phyloP scores from a whole-genome alignment of 2,888 invertebrate species.

The Proisotoma minuta region DNA sequence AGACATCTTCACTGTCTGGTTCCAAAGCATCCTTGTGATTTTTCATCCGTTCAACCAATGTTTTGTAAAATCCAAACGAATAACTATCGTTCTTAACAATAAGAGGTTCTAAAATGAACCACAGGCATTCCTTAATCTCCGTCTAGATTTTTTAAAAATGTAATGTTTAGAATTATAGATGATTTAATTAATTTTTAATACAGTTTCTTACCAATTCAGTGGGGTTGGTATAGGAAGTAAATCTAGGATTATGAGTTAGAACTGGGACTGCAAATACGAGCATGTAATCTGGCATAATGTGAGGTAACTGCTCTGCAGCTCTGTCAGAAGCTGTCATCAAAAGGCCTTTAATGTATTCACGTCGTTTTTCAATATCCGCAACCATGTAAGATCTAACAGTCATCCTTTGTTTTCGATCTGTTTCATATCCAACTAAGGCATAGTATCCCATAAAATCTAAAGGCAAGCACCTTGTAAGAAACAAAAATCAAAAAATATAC shows the following conservation, averaged over 20 bases:
- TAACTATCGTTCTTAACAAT: conserved; percentile 90
- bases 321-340: conserved; percentile 66
- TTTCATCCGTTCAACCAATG: conserved; percentile 89
- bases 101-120: conserved; percentile 90
- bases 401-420: conserved; percentile 68
- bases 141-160: conserved; percentile 27
- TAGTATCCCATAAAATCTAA: conserved; percentile 96
- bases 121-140: conserved; percentile 67
- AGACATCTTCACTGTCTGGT: conserved; percentile 74
- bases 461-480: conserved; percentile 63
- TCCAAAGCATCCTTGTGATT: conserved; percentile 83
- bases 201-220: conserved; percentile 67
- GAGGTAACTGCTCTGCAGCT: conserved; percentile 70
- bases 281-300: conserved; percentile 94
- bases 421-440: conserved; percentile 81
- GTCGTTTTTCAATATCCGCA: conserved; percentile 76
- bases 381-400: conserved; percentile 74
- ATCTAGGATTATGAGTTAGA: conserved; percentile 85
- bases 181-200: conserved; percentile 49
- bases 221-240: conserved; percentile 70
- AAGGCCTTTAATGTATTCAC: conserved; percentile 85
- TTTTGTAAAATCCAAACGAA: conserved; percentile 91
- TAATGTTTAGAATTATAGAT: too few species aligned
- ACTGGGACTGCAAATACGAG: conserved; percentile 94
- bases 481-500: conserved; percentile 13